These are phyloP conservation scores for Fabriciana adippe DNA, from an alignment of 2,888 invertebrate genomes.

Conservation along the genomic window DNA sequence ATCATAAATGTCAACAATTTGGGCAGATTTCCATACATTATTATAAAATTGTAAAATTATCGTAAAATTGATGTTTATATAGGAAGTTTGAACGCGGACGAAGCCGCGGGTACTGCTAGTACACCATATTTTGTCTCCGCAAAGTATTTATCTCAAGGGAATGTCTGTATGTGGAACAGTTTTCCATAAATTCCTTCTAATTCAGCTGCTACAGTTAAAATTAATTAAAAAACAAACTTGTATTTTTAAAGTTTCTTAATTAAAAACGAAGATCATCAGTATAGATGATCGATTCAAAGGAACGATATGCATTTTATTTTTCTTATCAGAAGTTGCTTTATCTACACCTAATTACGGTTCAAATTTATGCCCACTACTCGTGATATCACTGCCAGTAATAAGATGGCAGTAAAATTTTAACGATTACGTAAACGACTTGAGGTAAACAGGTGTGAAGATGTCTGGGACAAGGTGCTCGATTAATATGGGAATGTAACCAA, in stretches of 20 bases:
- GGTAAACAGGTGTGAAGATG: conserved; percentile 21
- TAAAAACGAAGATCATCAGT: conserved; percentile 17
- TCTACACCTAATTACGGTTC: conserved; percentile 11
- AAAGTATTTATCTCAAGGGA: no score
- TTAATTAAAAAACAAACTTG: conserved; percentile 7
- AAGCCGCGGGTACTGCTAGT: no score
- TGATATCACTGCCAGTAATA: conserved; percentile 21
- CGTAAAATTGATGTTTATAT: no score
- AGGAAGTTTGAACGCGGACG: no score
- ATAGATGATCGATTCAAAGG: conserved; percentile 16
- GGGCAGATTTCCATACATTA: no score
- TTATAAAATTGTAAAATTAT: no score
- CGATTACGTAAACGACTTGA: conserved; percentile 15
- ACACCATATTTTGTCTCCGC: no score
- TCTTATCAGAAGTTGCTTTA: background rate
- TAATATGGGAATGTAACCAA: no score
- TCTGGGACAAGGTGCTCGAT: no score
- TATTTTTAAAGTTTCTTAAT: conserved; percentile 13
- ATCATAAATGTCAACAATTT: no score
- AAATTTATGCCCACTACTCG: conserved; percentile 12
- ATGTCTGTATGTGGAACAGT: no score
- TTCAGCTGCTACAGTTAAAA: background rate
- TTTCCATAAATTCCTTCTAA: no score
- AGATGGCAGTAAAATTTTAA: conserved; percentile 23
- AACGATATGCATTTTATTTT: conserved; percentile 11